Evolutionary conservation across 2,113 vertebrate species (phyloP).

Genomic region (Triplophysa dalaica): DNA sequence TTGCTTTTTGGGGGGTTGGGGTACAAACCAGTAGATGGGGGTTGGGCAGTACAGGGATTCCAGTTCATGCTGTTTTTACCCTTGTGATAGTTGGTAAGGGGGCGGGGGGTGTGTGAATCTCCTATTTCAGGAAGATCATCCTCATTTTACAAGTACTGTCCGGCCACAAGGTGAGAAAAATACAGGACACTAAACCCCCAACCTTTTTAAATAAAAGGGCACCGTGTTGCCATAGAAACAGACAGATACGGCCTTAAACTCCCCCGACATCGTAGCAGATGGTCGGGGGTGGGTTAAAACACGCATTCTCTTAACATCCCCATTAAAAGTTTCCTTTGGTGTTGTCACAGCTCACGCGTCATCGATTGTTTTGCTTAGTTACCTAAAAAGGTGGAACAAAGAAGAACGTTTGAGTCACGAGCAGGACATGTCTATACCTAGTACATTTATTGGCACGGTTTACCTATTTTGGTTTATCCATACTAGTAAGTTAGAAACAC

Average conservation of each 20-base stretch:
- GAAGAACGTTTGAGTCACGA: not conserved
- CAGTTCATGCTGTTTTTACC: slow-evolving; percentile 23
- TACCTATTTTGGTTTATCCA: not conserved
- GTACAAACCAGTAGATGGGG: slow-evolving; percentile 45
- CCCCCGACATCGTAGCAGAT: slow-evolving; percentile 54
- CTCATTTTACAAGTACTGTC: not conserved
- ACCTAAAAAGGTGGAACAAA: slow-evolving; percentile 13
- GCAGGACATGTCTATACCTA: not conserved
- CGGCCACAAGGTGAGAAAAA: slow-evolving; percentile 15
- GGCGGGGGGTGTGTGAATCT: slow-evolving; percentile 25
- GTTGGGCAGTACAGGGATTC: slow-evolving; percentile 40
- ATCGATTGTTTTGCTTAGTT: not conserved
- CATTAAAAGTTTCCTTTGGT: not conserved
- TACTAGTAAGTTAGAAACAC: not conserved
- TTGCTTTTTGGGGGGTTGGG: slow-evolving; percentile 46
- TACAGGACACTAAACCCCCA: slow-evolving; percentile 23
- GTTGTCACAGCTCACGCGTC: not conserved
- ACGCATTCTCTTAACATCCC: slow-evolving; percentile 24
- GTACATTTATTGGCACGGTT: not conserved
- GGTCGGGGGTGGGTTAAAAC: slow-evolving; percentile 42
- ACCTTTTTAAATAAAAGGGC: slow-evolving; percentile 13
- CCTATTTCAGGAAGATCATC: slow-evolving; percentile 30
- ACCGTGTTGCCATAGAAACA: slow-evolving; percentile 53
- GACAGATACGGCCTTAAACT: slow-evolving; percentile 39
- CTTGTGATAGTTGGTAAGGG: slow-evolving; percentile 18